Base-by-base conservation (phyloP, 2,113 vertebrate species). In the Ondatra zibethicus region DNA sequence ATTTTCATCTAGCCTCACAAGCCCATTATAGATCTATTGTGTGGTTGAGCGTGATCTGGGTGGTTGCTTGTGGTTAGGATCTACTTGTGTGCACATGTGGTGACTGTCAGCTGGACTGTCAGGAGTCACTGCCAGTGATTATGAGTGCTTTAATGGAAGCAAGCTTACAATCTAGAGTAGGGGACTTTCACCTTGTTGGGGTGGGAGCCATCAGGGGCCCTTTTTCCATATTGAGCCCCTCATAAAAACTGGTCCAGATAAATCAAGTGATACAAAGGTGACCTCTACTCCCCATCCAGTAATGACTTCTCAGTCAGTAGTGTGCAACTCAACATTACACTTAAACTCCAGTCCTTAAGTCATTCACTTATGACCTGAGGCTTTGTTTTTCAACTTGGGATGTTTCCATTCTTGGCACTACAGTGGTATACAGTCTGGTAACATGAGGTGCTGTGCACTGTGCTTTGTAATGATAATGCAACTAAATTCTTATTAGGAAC, bases 41-140 rank as follows among this genome's bases (percentile, higher is more conserved):
- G 21, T 76, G 33, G 61, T 92, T 8, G 47, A 45, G 39, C 84
- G 16, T 91, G 42, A 70, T 63, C 31, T 10, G 47, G 12, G 39
- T 50, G 29, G 73, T 87, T 66, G 21, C 50, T 68, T 70, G 52
- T 61, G 75, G 33, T 88, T 33, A 39, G 36, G 13, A 55, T 95
- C 45, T 55, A 88, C 88, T 21, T 21, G 78, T 82, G 92, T 98
- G 95, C 96, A 87, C 80, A 61, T 39, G 68, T 61, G 93, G 66
- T 86, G 93, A 94, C 97, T 50, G 45, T 91, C 96, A 96, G 95
- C 93, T 93, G 92, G 89, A 98, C 96, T 95, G 45, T 75, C 95
- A 95, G 70, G 97, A 94, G 95, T 96, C 93, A 89, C 16, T 4
- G 90, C 81, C 82, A 76, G 11, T 76, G 52, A 45, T 92, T 89